Percentiles rank a stretch among this genome's conserved stretches.
These are phyloP conservation scores for Burhinus bistriatus DNA, from an alignment of 2,113 vertebrate species.

Conservation along the genomic window DNA sequence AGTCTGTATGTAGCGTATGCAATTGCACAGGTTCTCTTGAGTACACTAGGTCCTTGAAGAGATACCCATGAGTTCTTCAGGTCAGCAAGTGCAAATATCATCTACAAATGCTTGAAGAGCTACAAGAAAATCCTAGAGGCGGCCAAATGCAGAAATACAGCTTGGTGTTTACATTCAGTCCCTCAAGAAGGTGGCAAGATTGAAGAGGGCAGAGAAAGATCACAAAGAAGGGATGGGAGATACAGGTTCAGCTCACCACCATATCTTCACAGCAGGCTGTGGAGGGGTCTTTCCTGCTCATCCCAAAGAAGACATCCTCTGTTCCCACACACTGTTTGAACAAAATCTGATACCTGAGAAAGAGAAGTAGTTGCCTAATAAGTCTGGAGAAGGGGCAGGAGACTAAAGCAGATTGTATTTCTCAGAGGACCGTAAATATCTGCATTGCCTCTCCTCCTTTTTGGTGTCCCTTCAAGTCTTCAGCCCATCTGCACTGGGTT, in stretches of 20 bases:
- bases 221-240: neutral
- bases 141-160: neutral
- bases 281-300: conserved; percentile 86
- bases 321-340: conserved; percentile 89
- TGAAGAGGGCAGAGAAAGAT: neutral
- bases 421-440: neutral
- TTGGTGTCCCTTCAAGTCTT: neutral
- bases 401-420: neutral
- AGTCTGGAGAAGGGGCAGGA: neutral
- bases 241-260: conserved; percentile 78
- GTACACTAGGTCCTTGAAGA: neutral
- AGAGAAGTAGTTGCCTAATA: neutral
- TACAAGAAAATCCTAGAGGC: neutral
- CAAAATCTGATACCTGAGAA: conserved; percentile 84
- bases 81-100: neutral
- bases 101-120: neutral
- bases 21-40: neutral
- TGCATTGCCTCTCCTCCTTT: neutral
- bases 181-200: neutral
- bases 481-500: neutral
- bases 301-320: conserved; percentile 89
- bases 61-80: neutral
- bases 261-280: conserved; percentile 91
- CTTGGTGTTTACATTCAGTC: neutral
- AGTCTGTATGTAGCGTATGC: neutral